phyloP scores from a whole-genome alignment of 2,113 vertebrate genomes.

The Anoplopoma fimbria region DNA sequence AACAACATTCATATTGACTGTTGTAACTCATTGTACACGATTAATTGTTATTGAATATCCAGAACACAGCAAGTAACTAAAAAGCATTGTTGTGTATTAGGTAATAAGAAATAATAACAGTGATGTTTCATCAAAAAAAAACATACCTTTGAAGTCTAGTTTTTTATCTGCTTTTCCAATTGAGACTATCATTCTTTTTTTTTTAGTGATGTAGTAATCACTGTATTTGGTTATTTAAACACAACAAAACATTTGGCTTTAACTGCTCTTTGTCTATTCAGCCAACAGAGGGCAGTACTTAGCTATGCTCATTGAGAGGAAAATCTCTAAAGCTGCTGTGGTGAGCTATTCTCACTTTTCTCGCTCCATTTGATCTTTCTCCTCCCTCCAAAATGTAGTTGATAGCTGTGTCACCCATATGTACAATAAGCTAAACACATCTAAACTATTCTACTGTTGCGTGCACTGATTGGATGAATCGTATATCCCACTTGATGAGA shows the following conservation, averaged over 20 bases:
- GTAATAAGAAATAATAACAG: neutral
- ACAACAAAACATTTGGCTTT: neutral
- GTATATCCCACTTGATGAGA: conserved; percentile 22
- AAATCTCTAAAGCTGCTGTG: conserved; percentile 46
- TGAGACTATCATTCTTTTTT: neutral
- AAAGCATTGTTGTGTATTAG: neutral
- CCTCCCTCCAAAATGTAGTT: conserved; percentile 16
- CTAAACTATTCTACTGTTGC: conserved; percentile 10
- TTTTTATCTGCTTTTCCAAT: neutral
- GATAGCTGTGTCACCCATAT: conserved; percentile 19
- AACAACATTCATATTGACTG: too few relatives aligned
- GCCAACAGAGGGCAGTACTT: conserved; percentile 68
- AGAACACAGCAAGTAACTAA: neutral
- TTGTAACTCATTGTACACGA: too few relatives aligned
- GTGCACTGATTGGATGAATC: conserved; percentile 10
- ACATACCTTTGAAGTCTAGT: neutral
- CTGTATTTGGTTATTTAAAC: neutral
- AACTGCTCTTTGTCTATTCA: neutral
- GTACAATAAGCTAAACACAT: conserved; percentile 24
- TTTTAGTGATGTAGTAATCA: neutral
- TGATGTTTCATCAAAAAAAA: neutral
- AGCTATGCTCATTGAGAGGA: conserved; percentile 21
- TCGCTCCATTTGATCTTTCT: conserved; percentile 40
- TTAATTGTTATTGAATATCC: too few relatives aligned
- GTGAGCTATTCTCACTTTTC: conserved; percentile 35